Percentiles rank a stretch among this genome's conserved stretches.
These are phyloP conservation scores for Saccostrea glomerata DNA, from an alignment of 1,140 invertebrate genomes.

Conservation along the genomic window DNA sequence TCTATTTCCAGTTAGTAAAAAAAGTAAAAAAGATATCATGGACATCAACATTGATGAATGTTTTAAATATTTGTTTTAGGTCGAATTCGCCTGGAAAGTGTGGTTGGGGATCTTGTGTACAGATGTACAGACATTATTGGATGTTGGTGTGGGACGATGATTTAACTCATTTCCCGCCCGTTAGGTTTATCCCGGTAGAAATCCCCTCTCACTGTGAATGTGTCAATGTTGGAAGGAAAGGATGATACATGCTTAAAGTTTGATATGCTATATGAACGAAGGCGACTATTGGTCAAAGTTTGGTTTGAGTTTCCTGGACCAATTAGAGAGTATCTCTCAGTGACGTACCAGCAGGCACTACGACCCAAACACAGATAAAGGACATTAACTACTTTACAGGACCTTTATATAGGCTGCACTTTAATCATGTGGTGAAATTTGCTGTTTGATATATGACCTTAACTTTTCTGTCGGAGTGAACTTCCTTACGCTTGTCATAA, in stretches of 20 bases:
- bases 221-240: conserved; percentile 56
- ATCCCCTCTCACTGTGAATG: conserved; percentile 63
- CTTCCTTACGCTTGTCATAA: conserved; percentile 19
- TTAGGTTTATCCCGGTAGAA: conserved; percentile 61
- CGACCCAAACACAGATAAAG: neutral
- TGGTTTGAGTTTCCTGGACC: neutral
- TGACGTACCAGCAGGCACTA: neutral
- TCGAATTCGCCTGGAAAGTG: conserved; percentile 35
- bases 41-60: neutral
- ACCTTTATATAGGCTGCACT: neutral
- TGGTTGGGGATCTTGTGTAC: conserved; percentile 56
- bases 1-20: neutral
- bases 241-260: neutral
- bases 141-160: conserved; percentile 64
- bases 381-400: neutral
- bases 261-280: neutral
- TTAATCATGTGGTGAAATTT: neutral
- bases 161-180: conserved; percentile 58
- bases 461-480: conserved; percentile 10
- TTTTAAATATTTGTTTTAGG: conserved; percentile 41
- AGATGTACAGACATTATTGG: conserved; percentile 65
- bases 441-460: neutral
- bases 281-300: neutral
- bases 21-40: neutral
- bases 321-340: neutral